Evolutionary conservation across 2,888 invertebrate species (phyloP).

Genomic region (Homarus gammarus): DNA sequence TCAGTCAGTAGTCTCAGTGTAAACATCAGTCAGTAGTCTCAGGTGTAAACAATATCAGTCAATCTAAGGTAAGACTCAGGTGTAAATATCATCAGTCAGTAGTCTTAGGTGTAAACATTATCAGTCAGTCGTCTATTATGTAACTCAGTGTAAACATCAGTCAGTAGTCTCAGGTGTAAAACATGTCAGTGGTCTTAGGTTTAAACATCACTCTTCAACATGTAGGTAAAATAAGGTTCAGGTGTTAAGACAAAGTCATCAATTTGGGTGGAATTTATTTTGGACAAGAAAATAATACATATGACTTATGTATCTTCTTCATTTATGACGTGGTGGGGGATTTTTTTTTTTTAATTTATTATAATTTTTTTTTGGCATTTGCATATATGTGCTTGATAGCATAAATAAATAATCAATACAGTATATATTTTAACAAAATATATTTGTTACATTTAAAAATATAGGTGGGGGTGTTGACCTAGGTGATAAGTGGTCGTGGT

Average conservation of each 20-base stretch:
- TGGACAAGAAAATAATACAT: not conserved
- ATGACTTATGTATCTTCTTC: not conserved
- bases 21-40: too few relatives aligned
- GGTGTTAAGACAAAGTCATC: not conserved
- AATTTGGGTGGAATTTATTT: conserved; percentile 29
- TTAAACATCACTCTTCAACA: too few relatives aligned
- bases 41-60: too few relatives aligned
- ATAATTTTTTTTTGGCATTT: not conserved
- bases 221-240: too few relatives aligned
- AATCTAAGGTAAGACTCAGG: too few relatives aligned
- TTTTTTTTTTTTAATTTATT: not conserved
- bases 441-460: not conserved
- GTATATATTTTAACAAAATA: not conserved
- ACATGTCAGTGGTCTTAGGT: too few relatives aligned
- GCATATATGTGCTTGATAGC: conserved; percentile 4
- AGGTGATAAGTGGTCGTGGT: conserved; percentile 13
- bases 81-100: too few relatives aligned
- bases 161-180: too few relatives aligned
- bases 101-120: too few relatives aligned
- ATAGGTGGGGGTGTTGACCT: not conserved
- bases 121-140: too few relatives aligned
- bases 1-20: too few relatives aligned
- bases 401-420: conserved; percentile 21
- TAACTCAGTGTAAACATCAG: too few relatives aligned
- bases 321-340: not conserved